Conservation (phyloP, 2,113 vertebrate species). For the Trichechus manatus region DNA sequence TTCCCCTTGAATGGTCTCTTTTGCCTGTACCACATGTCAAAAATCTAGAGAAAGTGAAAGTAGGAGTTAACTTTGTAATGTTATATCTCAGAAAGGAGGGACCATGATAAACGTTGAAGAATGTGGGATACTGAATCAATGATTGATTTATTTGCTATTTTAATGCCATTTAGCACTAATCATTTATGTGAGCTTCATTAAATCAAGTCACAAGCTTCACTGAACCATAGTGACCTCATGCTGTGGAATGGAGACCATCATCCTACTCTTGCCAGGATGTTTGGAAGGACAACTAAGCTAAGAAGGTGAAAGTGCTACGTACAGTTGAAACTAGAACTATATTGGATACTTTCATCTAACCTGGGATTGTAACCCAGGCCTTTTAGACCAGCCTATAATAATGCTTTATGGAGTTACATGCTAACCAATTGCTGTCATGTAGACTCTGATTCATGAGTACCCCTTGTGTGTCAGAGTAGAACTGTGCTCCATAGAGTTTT, state of each 20-base stretch:
- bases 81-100: not conserved
- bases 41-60: constrained; percentile 21
- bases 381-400: not conserved
- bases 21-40: not conserved
- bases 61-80: constrained; percentile 23
- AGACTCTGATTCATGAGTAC: not conserved
- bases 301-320: not conserved
- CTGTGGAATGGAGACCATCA: not conserved
- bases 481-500: not conserved
- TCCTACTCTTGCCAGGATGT: not conserved
- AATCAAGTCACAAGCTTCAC: not conserved
- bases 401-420: not conserved
- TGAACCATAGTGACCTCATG: not conserved
- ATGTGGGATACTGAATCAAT: not conserved
- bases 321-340: not conserved
- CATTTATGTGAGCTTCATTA: not conserved
- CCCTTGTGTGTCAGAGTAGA: not conserved
- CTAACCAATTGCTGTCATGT: not conserved
- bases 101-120: not conserved
- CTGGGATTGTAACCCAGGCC: not conserved
- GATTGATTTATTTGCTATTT: not conserved
- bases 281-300: not conserved
- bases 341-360: not conserved
- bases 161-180: not conserved
- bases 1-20: not conserved